Conservation (phyloP, 2,797 vertebrate genomes). For the Sebastes iracundus region DNA sequence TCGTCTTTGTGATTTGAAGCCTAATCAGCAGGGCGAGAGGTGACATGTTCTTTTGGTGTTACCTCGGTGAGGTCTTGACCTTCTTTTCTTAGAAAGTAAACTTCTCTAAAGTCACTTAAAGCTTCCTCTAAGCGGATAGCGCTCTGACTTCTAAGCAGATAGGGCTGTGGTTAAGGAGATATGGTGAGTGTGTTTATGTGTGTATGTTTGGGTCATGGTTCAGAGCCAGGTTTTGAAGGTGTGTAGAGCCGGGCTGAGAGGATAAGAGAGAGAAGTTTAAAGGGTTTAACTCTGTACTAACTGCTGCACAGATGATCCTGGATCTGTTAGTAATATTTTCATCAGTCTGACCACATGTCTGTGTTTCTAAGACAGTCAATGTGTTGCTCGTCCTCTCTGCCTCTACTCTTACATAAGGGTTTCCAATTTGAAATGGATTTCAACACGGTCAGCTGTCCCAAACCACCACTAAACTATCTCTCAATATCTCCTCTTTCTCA, state of each 20-base stretch:
- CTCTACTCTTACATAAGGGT: conserved; percentile 10
- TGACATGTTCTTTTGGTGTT: conserved; percentile 24
- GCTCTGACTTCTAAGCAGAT: conserved; percentile 46
- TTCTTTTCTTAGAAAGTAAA: conserved; percentile 41
- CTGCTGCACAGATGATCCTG: neutral
- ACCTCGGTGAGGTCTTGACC: conserved; percentile 8
- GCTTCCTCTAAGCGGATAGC: conserved; percentile 35
- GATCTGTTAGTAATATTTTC: neutral
- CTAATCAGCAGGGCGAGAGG: conserved; percentile 1
- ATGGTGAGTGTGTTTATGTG: conserved; percentile 19
- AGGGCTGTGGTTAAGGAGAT: conserved; percentile 49
- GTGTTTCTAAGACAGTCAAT: neutral
- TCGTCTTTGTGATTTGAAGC: neutral
- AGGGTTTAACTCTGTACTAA: conserved; percentile 17
- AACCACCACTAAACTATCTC: neutral
- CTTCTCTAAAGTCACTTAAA: conserved; percentile 26
- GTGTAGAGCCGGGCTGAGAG: conserved; percentile 4
- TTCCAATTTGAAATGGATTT: conserved; percentile 40
- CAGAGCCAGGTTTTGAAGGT: conserved; percentile 9
- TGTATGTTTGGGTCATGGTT: conserved; percentile 23
- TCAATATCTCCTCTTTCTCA: neutral
- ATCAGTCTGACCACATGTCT: neutral
- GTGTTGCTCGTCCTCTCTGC: neutral
- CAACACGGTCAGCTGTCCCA: conserved; percentile 6
- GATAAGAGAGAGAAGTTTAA: conserved; percentile 19